Evolutionary conservation across 2,113 vertebrate genomes (phyloP).

Genomic region (Todiramphus chloris): DNA sequence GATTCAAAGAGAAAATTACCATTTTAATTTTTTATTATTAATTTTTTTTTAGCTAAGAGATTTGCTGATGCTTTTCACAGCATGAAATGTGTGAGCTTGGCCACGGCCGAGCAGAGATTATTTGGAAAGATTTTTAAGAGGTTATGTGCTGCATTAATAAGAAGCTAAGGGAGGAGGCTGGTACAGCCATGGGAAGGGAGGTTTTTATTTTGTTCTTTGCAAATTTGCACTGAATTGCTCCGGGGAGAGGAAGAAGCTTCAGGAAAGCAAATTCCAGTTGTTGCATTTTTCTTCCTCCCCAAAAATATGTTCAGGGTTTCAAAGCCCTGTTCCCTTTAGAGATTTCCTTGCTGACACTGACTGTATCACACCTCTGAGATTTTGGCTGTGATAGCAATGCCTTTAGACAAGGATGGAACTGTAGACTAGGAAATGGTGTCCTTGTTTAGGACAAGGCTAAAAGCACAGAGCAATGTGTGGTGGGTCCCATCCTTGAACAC

Average conservation of each 20-base stretch:
- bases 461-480: neutral
- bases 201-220: conserved; percentile 27
- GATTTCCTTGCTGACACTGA: neutral
- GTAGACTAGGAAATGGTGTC: neutral
- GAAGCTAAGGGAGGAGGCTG: neutral
- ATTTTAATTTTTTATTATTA: neutral
- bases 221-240: conserved; percentile 42
- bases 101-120: neutral
- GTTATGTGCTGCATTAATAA: conserved; percentile 27
- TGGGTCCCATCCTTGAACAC: neutral
- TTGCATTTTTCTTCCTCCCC: neutral
- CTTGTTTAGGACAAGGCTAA: neutral
- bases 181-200: neutral
- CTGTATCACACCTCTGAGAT: neutral
- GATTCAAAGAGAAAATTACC: conserved; percentile 33
- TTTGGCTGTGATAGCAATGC: neutral
- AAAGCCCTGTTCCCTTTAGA: neutral
- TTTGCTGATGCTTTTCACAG: neutral
- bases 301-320: neutral
- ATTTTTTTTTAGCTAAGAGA: neutral
- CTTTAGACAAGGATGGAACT: neutral
- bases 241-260: conserved; percentile 13
- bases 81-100: neutral
- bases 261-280: conserved; percentile 21
- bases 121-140: neutral